Percentiles rank a stretch among this genome's conserved stretches.
Conservation (phyloP, 2,888 invertebrate genomes). For the Folsomia manolachei region DNA sequence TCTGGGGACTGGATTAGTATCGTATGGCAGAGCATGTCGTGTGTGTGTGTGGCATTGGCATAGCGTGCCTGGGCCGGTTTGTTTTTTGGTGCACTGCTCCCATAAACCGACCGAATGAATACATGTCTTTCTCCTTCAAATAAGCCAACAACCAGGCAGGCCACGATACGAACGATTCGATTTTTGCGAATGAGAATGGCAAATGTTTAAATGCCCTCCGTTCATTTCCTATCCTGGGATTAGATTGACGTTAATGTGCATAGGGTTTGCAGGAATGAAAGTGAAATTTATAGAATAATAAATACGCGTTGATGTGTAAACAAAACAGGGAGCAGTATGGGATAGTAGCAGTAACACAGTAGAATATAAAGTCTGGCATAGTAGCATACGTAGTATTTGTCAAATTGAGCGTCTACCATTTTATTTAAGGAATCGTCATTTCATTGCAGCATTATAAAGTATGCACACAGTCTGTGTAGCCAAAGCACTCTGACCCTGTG, state of each 20-base stretch:
- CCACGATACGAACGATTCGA: not conserved
- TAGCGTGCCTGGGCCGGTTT: not conserved
- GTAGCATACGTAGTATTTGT: too few relatives aligned
- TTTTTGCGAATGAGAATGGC: conserved; percentile 8
- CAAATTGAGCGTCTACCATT: too few relatives aligned
- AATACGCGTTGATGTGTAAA: conserved; percentile 8
- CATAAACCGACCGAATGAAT: not conserved
- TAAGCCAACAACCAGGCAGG: too few relatives aligned
- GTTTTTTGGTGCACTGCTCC: conserved; percentile 4
- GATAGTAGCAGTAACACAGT: too few relatives aligned
- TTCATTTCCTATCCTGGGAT: not conserved
- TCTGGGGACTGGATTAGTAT: not conserved
- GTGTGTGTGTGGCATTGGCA: not conserved
- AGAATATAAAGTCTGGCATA: too few relatives aligned
- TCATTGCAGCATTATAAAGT: too few relatives aligned
- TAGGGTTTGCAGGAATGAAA: conserved; percentile 16
- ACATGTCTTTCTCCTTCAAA: not conserved
- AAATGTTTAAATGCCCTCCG: not conserved
- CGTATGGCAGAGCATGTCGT: not conserved
- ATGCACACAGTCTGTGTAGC: too few relatives aligned
- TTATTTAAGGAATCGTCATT: too few relatives aligned
- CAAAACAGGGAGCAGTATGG: too few relatives aligned
- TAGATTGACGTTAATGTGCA: not conserved
- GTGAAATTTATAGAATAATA: conserved; percentile 21
- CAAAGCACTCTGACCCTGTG: too few relatives aligned